A percentile compares a stretch with the other conserved stretches of the same genome.
Evolutionary conservation across 2,888 invertebrate genomes (phyloP).

Genomic region (Caenorhabditis wallacei): DNA sequence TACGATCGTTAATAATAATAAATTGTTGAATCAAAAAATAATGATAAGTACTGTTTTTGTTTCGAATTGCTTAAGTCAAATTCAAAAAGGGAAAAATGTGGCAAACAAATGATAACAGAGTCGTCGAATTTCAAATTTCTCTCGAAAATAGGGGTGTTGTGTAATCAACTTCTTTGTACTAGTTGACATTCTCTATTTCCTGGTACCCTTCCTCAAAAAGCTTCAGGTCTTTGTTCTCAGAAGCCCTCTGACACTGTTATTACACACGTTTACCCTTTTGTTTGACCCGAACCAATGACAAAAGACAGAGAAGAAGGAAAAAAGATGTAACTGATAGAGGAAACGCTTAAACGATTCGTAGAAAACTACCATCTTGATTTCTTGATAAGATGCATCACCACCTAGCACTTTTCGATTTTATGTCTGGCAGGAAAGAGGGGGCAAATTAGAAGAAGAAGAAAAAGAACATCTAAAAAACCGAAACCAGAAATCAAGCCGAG

Average conservation of each 20-base stretch:
- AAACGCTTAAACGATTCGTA: conserved; percentile 14
- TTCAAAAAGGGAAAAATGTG: neutral
- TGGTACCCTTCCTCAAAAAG: conserved; percentile 32
- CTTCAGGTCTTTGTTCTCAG: conserved; percentile 40
- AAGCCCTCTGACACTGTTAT: neutral
- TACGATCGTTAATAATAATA: conserved; percentile 60
- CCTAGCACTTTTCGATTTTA: neutral
- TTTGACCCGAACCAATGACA: conserved; percentile 40
- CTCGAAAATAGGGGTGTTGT: neutral
- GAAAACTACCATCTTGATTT: conserved; percentile 22
- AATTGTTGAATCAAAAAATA: conserved; percentile 53
- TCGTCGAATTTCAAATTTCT: neutral
- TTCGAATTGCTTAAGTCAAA: conserved; percentile 10
- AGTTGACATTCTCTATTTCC: conserved; percentile 24
- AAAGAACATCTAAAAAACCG: neutral
- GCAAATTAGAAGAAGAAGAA: neutral
- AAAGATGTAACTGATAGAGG: conserved; percentile 41
- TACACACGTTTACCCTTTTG: conserved; percentile 55
- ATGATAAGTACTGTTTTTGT: conserved; percentile 11
- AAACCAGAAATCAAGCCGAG: conserved; percentile 2
- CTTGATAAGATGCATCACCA: conserved; percentile 27
- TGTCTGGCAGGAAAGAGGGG: conserved; percentile 25
- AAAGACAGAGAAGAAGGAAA: conserved; percentile 3
- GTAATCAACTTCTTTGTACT: conserved; percentile 34
- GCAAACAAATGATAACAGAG: conserved; percentile 16